Evolutionary conservation across 2,113 vertebrate species (phyloP).

Genomic region (Dicerorhinus sumatrensis): DNA sequence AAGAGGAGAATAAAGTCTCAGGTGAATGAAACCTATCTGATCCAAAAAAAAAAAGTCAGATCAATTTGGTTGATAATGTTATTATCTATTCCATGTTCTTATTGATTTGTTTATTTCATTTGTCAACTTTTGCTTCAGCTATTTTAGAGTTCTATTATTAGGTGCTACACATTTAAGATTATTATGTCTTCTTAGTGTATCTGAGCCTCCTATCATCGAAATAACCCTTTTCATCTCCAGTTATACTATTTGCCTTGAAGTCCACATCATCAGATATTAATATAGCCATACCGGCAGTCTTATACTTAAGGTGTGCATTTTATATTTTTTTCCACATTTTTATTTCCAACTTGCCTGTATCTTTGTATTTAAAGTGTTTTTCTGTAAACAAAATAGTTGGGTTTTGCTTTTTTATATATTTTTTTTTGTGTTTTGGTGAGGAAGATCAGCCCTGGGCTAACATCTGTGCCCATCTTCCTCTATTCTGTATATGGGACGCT

Average conservation of each 20-base stretch:
- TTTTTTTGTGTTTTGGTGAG: too few species aligned
- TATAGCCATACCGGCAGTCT: background rate
- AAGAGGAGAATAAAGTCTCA: background rate
- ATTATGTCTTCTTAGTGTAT: background rate
- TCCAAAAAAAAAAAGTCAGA: background rate
- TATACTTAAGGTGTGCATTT: background rate
- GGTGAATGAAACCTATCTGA: background rate
- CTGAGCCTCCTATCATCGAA: background rate
- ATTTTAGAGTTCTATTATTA: background rate
- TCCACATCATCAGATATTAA: background rate
- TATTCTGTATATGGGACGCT: too few species aligned
- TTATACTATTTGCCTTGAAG: background rate
- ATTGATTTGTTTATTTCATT: too few species aligned
- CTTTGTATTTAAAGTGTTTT: conserved; percentile 35
- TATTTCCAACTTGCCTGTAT: background rate
- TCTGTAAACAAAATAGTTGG: background rate
- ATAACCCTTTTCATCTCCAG: background rate
- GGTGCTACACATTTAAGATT: background rate
- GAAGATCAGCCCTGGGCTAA: too few species aligned
- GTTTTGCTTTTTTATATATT: background rate
- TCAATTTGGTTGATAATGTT: background rate
- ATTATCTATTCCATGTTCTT: background rate
- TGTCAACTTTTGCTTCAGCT: background rate
- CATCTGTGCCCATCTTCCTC: too few species aligned
- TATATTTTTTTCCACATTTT: background rate